Base-by-base conservation (phyloP, 1,140 invertebrate genomes). In the Goniozus legneri region DNA sequence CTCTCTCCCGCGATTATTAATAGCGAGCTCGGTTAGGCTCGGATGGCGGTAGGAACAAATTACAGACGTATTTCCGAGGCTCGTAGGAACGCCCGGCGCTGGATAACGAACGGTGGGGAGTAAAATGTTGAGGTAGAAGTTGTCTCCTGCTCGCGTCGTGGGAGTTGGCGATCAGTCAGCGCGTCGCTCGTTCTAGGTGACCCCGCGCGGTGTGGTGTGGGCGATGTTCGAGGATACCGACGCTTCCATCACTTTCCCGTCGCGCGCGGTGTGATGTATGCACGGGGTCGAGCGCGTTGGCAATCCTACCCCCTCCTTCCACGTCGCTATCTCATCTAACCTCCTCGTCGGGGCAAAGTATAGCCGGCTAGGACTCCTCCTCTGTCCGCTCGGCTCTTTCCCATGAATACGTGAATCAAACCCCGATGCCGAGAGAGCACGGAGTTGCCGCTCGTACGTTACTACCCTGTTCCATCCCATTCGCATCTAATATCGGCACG, bases 321-420 rank as follows among this genome's bases (percentile, higher is more conserved):
- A 20, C 40, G 39, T 52, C 22, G 42, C 53, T 38, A 38, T 42
- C 46, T 35, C 56, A 53, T 52, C 53, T 39, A 22, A 40, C n/a
- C n/a, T n/a, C n/a, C 47, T 44, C 27, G n/a, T n/a, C n/a, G n/a
- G n/a, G n/a, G n/a, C n/a, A n/a, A n/a, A n/a, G n/a, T n/a, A n/a
- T n/a, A n/a, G n/a, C n/a, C n/a, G n/a, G n/a, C n/a, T n/a, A n/a
- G n/a, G n/a, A n/a, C 43, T 47, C 36, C 40, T 30, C 19, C 39
- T 36, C 30, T 12, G 36, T 39, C 16, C 8, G 34, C 42, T 47
- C 56, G 45, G 49, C 51, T 54, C 59, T 64, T 64, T 47, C 47
- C 65, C 60, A 74, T 74, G 70, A 74, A 74, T 73, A 73, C 66
- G 69, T 71, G 65, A 71, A 71, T 71, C 61, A 64, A 65, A 69